These are phyloP conservation scores for Torymus texanus DNA, from an alignment of 2,888 invertebrate species.

Conservation along the genomic window DNA sequence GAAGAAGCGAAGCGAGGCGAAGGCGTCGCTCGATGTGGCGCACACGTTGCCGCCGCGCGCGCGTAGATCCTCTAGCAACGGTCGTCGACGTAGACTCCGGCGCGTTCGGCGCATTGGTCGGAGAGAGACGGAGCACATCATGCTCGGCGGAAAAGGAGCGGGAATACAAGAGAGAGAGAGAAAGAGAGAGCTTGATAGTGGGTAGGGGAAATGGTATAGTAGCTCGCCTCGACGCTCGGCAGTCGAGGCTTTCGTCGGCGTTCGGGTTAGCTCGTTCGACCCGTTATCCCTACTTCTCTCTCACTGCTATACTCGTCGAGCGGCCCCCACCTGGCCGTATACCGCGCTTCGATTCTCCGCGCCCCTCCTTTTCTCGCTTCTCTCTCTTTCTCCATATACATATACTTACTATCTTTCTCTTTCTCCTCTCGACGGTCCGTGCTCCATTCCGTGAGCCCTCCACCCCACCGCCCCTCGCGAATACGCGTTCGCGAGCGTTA, in stretches of 20 bases:
- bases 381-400: background rate
- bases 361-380: slow-evolving; percentile 60
- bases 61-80: slow-evolving; percentile 54
- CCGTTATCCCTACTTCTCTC: slow-evolving; percentile 64
- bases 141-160: slow-evolving; percentile 16
- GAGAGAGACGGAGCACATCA: slow-evolving; percentile 40
- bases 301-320: slow-evolving; percentile 12
- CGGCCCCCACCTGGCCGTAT: slow-evolving; percentile 4
- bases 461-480: slow-evolving; percentile 38
- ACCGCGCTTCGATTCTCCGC: background rate
- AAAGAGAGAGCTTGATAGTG: background rate
- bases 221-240: background rate
- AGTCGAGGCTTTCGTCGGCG: slow-evolving; percentile 60
- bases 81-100: slow-evolving; percentile 43
- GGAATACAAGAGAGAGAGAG: slow-evolving; percentile 1
- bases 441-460: slow-evolving; percentile 51
- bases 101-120: background rate
- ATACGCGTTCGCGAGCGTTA: slow-evolving; percentile 1
- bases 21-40: background rate
- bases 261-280: slow-evolving; percentile 75
- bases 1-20: background rate
- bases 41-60: slow-evolving; percentile 8
- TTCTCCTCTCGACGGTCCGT: slow-evolving; percentile 60
- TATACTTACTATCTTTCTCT: too few relatives aligned
- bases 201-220: slow-evolving; percentile 4